A percentile compares a stretch with the other conserved stretches of the same genome.
Conservation (phyloP, 1,140 invertebrate genomes). For the Lordiphosa collinella region DNA sequence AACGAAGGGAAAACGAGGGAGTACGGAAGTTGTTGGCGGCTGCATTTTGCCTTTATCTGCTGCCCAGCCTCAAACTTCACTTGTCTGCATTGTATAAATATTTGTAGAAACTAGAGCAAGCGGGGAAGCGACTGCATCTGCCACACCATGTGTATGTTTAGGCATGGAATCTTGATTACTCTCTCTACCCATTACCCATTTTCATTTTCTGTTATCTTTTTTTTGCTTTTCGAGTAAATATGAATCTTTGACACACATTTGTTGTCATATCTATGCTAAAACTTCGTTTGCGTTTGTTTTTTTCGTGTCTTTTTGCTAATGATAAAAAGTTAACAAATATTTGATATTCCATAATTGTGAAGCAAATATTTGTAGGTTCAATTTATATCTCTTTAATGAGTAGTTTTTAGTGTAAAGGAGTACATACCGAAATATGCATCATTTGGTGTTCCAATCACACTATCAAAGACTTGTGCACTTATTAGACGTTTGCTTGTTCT, state of each 20-base stretch:
- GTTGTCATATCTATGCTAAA: constrained; percentile 9
- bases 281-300: not conserved
- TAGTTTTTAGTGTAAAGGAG: constrained; percentile 3
- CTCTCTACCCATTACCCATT: not conserved
- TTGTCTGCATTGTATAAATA: constrained; percentile 9
- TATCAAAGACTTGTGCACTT: too few relatives aligned
- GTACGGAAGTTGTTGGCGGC: constrained; percentile 5
- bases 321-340: constrained; percentile 2
- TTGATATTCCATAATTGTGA: not conserved
- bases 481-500: too few relatives aligned
- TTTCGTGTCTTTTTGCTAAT: not conserved
- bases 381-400: constrained; percentile 7
- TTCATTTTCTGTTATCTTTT: not conserved
- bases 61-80: constrained; percentile 4
- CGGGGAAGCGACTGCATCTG: not conserved
- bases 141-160: not conserved
- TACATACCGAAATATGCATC: too few relatives aligned
- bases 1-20: not conserved
- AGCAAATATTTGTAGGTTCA: not conserved
- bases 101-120: constrained; percentile 1
- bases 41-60: constrained; percentile 7
- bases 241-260: not conserved
- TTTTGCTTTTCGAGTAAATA: not conserved
- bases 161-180: not conserved
- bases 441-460: not conserved